A percentile compares a stretch with the other conserved stretches of the same genome.
Evolutionary conservation across 2,113 vertebrate genomes (phyloP).

Genomic region (Andinoacara biseriatus): DNA sequence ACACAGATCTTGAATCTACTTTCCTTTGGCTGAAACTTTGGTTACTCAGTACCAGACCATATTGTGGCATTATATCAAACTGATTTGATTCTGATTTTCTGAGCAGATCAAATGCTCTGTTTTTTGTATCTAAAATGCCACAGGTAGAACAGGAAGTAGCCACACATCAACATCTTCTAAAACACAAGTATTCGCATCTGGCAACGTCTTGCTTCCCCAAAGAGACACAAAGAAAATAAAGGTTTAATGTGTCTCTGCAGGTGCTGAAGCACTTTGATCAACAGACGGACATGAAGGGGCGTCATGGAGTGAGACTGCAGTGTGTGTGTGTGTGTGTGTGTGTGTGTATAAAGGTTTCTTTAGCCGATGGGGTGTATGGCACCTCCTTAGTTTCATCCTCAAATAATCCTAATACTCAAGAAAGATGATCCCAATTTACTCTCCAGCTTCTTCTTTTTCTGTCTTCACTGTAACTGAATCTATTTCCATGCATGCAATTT

Average conservation of each 20-base stretch:
- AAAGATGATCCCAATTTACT: neutral
- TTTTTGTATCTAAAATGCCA: too few species aligned
- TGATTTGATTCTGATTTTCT: neutral
- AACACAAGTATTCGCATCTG: neutral
- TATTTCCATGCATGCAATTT: neutral
- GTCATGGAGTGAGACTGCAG: neutral
- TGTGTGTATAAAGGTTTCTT: neutral
- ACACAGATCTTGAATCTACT: neutral
- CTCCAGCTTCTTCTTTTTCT: neutral
- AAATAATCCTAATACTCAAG: conserved; percentile 5
- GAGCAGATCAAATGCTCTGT: neutral
- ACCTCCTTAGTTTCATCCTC: neutral
- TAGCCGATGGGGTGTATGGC: neutral
- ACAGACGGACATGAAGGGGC: neutral
- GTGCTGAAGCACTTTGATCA: neutral
- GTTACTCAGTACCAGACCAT: neutral
- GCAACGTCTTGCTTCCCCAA: neutral
- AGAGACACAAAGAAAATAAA: neutral
- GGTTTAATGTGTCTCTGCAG: neutral
- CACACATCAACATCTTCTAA: neutral
- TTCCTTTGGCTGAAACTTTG: neutral
- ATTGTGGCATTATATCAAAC: neutral
- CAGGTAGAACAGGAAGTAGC: neutral
- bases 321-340: neutral
- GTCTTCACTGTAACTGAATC: neutral